These are phyloP conservation scores for Formica selysi DNA, from an alignment of 1,140 invertebrate species.

Conservation along the genomic window DNA sequence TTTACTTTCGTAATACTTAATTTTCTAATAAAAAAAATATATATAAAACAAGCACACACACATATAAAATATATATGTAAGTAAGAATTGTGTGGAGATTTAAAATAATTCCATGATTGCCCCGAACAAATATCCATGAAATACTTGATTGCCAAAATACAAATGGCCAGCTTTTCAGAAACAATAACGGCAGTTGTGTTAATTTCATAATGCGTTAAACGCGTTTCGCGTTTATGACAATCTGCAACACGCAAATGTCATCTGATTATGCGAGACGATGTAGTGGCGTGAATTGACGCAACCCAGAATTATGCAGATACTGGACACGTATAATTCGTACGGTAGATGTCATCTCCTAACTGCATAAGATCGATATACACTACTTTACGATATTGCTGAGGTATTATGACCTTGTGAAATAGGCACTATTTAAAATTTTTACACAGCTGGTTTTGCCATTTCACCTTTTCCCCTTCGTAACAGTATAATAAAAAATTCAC, in stretches of 20 bases:
- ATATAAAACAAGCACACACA: neutral
- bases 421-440: slow-evolving; percentile 34
- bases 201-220: slow-evolving; percentile 13
- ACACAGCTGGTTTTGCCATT: neutral
- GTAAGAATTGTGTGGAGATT: neutral
- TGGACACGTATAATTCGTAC: slow-evolving; percentile 48
- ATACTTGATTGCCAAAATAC: neutral
- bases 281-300: neutral
- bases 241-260: slow-evolving; percentile 3
- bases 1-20: neutral
- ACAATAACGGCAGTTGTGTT: neutral
- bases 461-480: neutral
- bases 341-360: slow-evolving; percentile 46
- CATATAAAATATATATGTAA: neutral
- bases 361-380: slow-evolving; percentile 40
- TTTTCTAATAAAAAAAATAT: neutral
- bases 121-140: neutral
- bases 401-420: slow-evolving; percentile 8
- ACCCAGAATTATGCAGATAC: slow-evolving; percentile 51
- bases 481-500: slow-evolving; percentile 41
- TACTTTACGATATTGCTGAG: slow-evolving; percentile 47
- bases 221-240: neutral
- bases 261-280: slow-evolving; percentile 26
- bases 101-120: neutral
- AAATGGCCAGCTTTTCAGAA: neutral